Evolutionary conservation across 2,888 invertebrate species (phyloP).

Genomic region (Idaea biselata): DNA sequence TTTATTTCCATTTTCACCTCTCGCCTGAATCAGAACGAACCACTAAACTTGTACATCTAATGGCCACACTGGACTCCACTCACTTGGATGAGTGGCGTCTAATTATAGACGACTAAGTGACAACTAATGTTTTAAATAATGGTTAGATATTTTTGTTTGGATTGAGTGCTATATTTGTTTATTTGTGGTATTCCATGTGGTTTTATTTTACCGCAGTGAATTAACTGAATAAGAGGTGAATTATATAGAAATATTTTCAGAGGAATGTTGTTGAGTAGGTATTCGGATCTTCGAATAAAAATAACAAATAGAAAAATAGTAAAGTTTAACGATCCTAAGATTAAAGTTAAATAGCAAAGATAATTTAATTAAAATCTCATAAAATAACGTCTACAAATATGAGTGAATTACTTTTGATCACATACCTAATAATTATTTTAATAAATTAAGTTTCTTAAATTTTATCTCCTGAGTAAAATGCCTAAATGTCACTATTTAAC

Average conservation of each 20-base stretch:
- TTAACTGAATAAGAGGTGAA: not conserved
- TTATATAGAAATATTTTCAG: not conserved
- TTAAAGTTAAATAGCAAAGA: not conserved
- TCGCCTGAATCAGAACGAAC: constrained; percentile 38
- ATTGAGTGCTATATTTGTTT: not conserved
- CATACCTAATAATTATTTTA: too few species aligned
- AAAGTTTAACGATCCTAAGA: not conserved
- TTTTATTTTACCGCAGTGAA: not conserved
- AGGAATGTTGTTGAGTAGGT: not conserved
- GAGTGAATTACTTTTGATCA: too few species aligned
- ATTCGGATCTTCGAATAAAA: not conserved
- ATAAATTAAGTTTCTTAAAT: too few species aligned
- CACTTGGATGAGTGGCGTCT: constrained; percentile 25
- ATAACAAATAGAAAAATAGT: not conserved
- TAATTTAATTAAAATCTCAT: not conserved
- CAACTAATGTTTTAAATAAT: not conserved
- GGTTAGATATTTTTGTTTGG: not conserved
- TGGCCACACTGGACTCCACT: constrained; percentile 19
- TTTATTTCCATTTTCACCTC: constrained; percentile 44
- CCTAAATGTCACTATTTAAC: too few species aligned
- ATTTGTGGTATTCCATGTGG: not conserved
- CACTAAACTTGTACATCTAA: constrained; percentile 24
- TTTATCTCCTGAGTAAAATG: too few species aligned
- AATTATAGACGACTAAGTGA: constrained; percentile 23
- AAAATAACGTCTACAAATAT: too few species aligned